Percentiles rank a stretch among this genome's conserved stretches.
phyloP scores from a whole-genome alignment of 2,888 invertebrate genomes.

The Sinelater perroti region DNA sequence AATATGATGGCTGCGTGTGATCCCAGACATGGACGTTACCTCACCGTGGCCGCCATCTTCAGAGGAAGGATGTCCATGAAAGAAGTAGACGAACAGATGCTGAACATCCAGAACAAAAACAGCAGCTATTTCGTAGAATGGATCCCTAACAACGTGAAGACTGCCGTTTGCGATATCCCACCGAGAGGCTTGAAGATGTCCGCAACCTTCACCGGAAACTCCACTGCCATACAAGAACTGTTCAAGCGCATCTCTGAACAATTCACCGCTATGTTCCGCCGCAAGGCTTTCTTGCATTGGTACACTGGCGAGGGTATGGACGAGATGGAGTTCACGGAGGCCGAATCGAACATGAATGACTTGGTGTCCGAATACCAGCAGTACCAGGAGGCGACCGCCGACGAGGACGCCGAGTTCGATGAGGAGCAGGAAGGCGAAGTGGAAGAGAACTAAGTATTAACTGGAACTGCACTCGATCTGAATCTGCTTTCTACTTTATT shows the following conservation, averaged over 20 bases:
- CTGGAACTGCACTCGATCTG: constrained; percentile 25
- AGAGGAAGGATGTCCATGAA: constrained; percentile 79
- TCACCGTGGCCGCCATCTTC: constrained; percentile 77
- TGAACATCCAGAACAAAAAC: constrained; percentile 72
- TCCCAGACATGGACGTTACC: constrained; percentile 74
- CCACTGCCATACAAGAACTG: constrained; percentile 78
- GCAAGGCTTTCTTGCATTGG: constrained; percentile 94
- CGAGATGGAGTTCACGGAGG: constrained; percentile 96
- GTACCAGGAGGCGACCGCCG: constrained; percentile 84
- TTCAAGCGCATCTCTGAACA: constrained; percentile 79
- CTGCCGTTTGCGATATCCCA: constrained; percentile 83
- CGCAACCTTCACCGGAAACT: constrained; percentile 80
- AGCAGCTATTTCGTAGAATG: constrained; percentile 72
- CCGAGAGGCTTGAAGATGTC: constrained; percentile 80
- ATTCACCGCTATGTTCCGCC: constrained; percentile 80
- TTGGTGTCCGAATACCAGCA: constrained; percentile 91
- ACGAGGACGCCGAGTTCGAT: constrained; percentile 78
- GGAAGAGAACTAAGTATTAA: constrained; percentile 61
- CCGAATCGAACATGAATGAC: constrained; percentile 95
- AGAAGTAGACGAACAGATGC: constrained; percentile 80
- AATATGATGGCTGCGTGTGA: constrained; percentile 84
- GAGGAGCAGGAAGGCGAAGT: constrained; percentile 73
- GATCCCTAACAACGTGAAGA: constrained; percentile 86
- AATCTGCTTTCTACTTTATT: constrained; percentile 32
- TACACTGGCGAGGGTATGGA: constrained; percentile 98